These are phyloP conservation scores for Marisa cornuarietis DNA, from an alignment of 1,140 invertebrate genomes.

Conservation along the genomic window DNA sequence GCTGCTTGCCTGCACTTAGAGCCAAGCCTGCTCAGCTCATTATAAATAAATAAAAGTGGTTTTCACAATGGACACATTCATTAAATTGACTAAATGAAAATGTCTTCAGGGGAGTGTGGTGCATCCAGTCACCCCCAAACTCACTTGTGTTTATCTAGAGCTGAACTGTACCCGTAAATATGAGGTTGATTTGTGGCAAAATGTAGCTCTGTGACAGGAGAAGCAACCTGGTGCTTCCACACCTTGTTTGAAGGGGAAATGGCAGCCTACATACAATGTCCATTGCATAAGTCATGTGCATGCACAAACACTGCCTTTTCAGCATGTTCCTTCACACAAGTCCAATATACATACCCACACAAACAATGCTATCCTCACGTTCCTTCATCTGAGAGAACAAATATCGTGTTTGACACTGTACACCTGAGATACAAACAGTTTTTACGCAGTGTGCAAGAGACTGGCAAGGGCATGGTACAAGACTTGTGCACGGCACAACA, in stretches of 20 bases:
- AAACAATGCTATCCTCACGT: not conserved
- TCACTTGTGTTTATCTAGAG: not conserved
- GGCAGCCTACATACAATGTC: not conserved
- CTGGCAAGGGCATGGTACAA: not conserved
- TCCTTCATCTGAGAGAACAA: not conserved
- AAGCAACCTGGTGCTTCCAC: not conserved
- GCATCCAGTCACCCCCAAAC: not conserved
- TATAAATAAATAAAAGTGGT: slow-evolving; percentile 15
- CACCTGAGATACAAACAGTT: not conserved
- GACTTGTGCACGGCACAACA: not conserved
- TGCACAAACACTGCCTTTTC: not conserved
- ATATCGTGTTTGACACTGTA: not conserved
- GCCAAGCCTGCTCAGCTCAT: not conserved
- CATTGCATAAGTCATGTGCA: not conserved
- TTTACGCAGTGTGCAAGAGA: not conserved
- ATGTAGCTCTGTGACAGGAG: too few relatives aligned
- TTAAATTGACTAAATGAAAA: not conserved
- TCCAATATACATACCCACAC: not conserved
- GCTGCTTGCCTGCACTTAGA: too few relatives aligned
- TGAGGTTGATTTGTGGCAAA: slow-evolving; percentile 10
- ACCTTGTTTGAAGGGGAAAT: not conserved
- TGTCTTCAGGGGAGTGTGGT: not conserved
- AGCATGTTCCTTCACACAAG: not conserved
- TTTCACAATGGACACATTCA: not conserved
- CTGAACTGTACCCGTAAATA: slow-evolving; percentile 13